phyloP scores from a whole-genome alignment of 2,797 vertebrate species.

The Coluber constrictor region DNA sequence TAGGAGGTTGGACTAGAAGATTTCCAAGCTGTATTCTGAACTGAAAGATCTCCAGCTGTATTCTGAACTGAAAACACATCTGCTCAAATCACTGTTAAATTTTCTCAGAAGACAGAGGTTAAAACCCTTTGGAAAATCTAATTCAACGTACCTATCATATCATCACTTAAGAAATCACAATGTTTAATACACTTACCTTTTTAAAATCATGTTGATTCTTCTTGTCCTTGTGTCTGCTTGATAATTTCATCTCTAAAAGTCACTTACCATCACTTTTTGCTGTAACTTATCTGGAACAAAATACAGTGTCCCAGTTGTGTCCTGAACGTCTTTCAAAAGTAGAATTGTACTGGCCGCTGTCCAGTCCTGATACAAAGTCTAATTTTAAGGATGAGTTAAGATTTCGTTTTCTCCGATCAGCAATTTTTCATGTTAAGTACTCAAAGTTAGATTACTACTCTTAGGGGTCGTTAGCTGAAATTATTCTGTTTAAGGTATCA shows the following conservation, averaged over 20 bases:
- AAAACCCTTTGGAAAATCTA: not conserved
- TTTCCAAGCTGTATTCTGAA: no score
- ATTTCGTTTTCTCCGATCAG: not conserved
- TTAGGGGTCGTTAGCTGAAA: not conserved
- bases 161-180: not conserved
- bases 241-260: not conserved
- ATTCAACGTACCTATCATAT: not conserved
- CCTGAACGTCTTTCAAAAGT: not conserved
- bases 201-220: not conserved
- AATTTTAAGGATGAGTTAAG: not conserved
- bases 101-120: not conserved
- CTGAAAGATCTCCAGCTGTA: no score
- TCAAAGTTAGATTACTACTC: not conserved
- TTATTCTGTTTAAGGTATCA: not conserved
- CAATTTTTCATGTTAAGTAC: not conserved
- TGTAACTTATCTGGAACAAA: not conserved
- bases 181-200: not conserved
- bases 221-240: not conserved
- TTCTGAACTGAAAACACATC: no score
- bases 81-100: not conserved
- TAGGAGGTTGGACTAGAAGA: no score
- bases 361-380: not conserved
- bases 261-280: not conserved
- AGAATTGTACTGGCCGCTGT: not conserved
- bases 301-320: not conserved